These are phyloP conservation scores for Sanderia malayensis DNA, from an alignment of 30 jellyfish, hydroid and myxozoan species.

Conservation along the genomic window DNA sequence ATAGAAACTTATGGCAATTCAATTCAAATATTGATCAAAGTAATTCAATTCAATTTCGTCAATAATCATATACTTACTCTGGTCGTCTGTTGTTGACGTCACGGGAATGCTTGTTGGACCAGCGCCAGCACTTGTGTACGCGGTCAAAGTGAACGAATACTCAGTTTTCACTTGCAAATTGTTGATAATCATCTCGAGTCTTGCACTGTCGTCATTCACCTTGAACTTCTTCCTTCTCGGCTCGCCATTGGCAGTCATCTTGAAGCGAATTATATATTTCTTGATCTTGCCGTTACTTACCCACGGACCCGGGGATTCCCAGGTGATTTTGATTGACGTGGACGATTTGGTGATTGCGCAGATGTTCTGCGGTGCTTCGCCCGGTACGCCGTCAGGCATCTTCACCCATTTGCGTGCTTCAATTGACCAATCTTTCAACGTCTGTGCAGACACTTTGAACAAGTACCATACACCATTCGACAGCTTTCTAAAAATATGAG, in stretches of 20 bases:
- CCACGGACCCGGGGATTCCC: conserved; percentile 99
- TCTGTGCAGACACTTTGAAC: conserved; percentile 78
- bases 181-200: conserved; percentile 43
- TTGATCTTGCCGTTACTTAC: conserved; percentile 68
- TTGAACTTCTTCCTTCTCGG: conserved; percentile 15
- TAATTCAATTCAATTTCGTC: too few relatives aligned
- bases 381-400: conserved; percentile 85
- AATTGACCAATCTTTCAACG: conserved; percentile 76
- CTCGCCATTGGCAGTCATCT: conserved; percentile 34
- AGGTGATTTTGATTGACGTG: conserved; percentile 74
- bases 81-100: conserved; percentile 53
- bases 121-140: conserved; percentile 70
- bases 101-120: conserved; percentile 68
- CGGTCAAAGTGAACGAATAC: conserved; percentile 59
- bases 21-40: too few relatives aligned
- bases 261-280: conserved; percentile 56
- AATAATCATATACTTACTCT: too few relatives aligned
- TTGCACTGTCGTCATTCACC: conserved; percentile 32
- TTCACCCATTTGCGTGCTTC: conserved; percentile 61
- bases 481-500: conserved; percentile 43
- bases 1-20: too few relatives aligned
- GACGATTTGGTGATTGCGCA: conserved; percentile 89
- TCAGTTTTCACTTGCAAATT: conserved; percentile 69
- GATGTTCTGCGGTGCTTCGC: conserved; percentile 75
- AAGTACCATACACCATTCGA: conserved; percentile 86